These are phyloP conservation scores for Catharus bicknelli DNA, from an alignment of 2,113 vertebrate species.

Conservation along the genomic window DNA sequence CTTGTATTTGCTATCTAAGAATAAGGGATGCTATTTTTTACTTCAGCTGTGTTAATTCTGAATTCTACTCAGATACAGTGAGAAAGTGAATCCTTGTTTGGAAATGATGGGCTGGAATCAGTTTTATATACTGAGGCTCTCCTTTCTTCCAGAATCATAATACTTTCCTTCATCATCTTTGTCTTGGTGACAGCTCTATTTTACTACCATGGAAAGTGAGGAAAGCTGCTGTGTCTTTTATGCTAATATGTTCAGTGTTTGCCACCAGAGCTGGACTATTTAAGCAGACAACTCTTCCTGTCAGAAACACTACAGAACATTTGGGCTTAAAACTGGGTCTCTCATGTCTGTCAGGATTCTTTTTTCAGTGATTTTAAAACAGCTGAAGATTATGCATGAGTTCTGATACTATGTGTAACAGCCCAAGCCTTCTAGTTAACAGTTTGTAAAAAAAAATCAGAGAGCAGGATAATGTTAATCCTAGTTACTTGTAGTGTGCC, in stretches of 20 bases:
- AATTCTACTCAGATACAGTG: neutral
- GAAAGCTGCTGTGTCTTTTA: neutral
- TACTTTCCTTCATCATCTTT: neutral
- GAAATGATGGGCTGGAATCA: neutral
- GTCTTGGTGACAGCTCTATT: neutral
- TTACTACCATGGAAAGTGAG: neutral
- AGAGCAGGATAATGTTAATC: neutral
- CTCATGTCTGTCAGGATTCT: neutral
- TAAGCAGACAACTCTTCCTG: neutral
- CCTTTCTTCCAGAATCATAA: neutral
- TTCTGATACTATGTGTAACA: neutral
- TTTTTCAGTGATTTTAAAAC: neutral
- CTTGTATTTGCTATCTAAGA: neutral
- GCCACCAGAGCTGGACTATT: neutral
- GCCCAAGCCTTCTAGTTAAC: neutral
- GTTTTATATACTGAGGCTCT: neutral
- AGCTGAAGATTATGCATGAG: neutral
- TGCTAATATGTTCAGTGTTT: neutral
- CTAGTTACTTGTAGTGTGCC: neutral
- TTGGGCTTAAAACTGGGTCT: neutral
- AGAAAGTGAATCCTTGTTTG: neutral
- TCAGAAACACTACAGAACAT: neutral
- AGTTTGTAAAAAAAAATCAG: neutral
- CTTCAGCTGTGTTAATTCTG: neutral
- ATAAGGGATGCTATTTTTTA: neutral